These are phyloP conservation scores for Nebria ingens DNA, from an alignment of 1,140 invertebrate species.

Conservation along the genomic window DNA sequence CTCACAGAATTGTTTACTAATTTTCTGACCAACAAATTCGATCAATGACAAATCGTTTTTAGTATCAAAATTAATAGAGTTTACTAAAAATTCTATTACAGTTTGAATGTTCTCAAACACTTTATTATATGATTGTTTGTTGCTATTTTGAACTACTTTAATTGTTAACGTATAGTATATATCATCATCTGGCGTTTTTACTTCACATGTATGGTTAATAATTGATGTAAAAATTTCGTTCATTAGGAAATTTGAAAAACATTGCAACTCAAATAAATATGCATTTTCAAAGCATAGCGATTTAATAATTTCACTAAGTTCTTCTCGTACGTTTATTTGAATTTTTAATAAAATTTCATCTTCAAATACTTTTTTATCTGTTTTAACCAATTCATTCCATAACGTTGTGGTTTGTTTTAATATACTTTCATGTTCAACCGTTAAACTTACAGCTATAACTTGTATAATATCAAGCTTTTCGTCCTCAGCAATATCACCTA, in stretches of 20 bases:
- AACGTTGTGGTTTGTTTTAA: conserved; percentile 35
- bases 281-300: conserved; percentile 16
- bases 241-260: conserved; percentile 42
- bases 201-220: conserved; percentile 39
- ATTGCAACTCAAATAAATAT: conserved; percentile 16
- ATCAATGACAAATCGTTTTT: conserved; percentile 44
- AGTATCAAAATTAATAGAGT: conserved; percentile 44
- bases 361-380: conserved; percentile 34
- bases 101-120: conserved; percentile 49
- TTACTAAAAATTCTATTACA: conserved; percentile 47
- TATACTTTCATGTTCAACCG: conserved; percentile 32
- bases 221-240: conserved; percentile 43
- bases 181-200: conserved; percentile 34
- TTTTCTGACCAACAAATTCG: conserved; percentile 45
- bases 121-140: conserved; percentile 40
- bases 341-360: conserved; percentile 19
- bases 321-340: background rate
- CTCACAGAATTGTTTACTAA: conserved; percentile 52
- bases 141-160: conserved; percentile 35
- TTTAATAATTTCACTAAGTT: conserved; percentile 17
- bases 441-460: conserved; percentile 10
- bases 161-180: conserved; percentile 36
- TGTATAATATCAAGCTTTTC: conserved; percentile 39
- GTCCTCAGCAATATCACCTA: conserved; percentile 40
- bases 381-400: conserved; percentile 36